Percentiles rank a stretch among this genome's conserved stretches.
Conservation (phyloP, 2,888 invertebrate species). For the Polietes domitor region DNA sequence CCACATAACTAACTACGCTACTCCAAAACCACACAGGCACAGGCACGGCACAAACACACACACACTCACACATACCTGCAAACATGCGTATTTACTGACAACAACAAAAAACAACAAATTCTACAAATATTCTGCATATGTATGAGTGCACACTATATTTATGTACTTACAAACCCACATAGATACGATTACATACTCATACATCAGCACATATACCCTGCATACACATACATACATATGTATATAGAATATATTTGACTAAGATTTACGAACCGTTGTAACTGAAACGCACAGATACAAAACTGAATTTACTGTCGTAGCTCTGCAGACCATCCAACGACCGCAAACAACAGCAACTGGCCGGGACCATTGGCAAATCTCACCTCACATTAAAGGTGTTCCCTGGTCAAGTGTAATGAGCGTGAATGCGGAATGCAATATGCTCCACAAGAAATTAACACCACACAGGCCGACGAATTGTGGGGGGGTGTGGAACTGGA, state of each 20-base stretch:
- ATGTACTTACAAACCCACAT: background rate
- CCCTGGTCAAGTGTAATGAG: constrained; percentile 27
- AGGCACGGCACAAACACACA: too few species aligned
- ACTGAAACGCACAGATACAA: constrained; percentile 46
- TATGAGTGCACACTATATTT: background rate
- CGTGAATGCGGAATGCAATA: constrained; percentile 28
- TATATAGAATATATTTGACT: constrained; percentile 39
- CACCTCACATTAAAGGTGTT: constrained; percentile 34
- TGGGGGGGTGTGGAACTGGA: background rate
- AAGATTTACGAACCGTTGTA: constrained; percentile 47
- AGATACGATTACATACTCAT: background rate
- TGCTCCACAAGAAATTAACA: constrained; percentile 24
- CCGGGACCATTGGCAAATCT: background rate
- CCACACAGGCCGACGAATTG: background rate
- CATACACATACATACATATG: background rate
- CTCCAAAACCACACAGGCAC: constrained; percentile 6
- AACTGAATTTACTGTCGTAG: constrained; percentile 39
- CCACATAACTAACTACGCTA: constrained; percentile 26
- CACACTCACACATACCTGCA: too few species aligned
- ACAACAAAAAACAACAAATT: background rate
- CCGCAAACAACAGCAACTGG: background rate
- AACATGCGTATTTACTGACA: too few species aligned
- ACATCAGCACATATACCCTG: background rate
- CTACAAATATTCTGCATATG: background rate
- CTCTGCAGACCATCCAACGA: background rate